Evolutionary conservation across 2,888 invertebrate species (phyloP), one percentile per base, ranked within the genome.

Genomic region (Cataglyphis cursor): DNA sequence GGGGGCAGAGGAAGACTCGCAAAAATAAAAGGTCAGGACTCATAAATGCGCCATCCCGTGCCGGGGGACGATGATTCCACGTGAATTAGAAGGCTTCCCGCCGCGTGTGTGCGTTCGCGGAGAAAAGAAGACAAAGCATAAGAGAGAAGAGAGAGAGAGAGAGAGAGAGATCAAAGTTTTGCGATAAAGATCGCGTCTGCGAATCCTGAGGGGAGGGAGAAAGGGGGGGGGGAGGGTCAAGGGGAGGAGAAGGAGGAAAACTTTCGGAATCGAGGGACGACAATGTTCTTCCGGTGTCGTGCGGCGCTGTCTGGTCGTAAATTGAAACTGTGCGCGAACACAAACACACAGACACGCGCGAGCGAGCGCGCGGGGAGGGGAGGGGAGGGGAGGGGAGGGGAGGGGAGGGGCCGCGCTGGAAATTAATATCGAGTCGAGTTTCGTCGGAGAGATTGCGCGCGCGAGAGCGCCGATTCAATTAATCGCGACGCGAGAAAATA

Each of bases 221-320:
- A 59, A 80, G 24, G 24, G 1, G 0, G 24, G 6, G 6, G 6
- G 78, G 59, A 44, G 28, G 28, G 28, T 28, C 28, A 28, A 28
- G 28, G 28, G 28, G 28, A 35, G 6, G 35, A 6, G 35, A 6
- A 6, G 6, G 6, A 35, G 78, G 59, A 44, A 59, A 80, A 80
- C 78, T 80, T 80, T 80, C 72, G 78, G 78, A 70, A 80, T 80
- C 78, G 78, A 80, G 78, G 78, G 78, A 72, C 78, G 78, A 80
- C 78, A 80, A 80, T 80, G 78, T 80, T 80, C 78, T 80, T 80
- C 78, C 78, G 78, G 78, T 80, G 76, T 76, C 76, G 68, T 76
- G 78, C 78, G 44, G 59, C 72, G 78, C 78, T 80, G 72, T 80
- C 78, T 80, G 59, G 35, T 59, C 78, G 72, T 80, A 80, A 80